A percentile compares a stretch with the other conserved stretches of the same genome.
These are phyloP conservation scores for Bellardia pandia DNA, from an alignment of 2,888 invertebrate species.

Conservation along the genomic window DNA sequence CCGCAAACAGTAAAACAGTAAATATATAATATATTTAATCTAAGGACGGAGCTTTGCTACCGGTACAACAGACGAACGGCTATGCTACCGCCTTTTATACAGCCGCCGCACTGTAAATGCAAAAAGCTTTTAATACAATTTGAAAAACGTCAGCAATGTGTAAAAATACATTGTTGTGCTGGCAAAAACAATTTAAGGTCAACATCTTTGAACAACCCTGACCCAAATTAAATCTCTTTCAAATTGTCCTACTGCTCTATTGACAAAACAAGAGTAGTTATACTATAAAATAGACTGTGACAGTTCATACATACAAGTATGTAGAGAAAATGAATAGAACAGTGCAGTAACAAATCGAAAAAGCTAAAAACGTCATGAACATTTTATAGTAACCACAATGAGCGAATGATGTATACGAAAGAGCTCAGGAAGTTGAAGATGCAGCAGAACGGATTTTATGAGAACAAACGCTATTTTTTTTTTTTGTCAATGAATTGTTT, in stretches of 20 bases:
- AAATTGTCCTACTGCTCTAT: slow-evolving; percentile 53
- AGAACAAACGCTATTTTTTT: slow-evolving; percentile 14
- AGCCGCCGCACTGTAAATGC: background rate
- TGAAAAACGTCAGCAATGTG: slow-evolving; percentile 68
- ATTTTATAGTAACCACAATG: background rate
- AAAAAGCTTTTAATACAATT: slow-evolving; percentile 59
- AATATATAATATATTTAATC: background rate
- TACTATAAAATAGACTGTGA: slow-evolving; percentile 7
- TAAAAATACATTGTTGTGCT: slow-evolving; percentile 46
- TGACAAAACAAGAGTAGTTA: slow-evolving; percentile 20
- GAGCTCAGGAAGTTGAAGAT: background rate
- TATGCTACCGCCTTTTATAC: slow-evolving; percentile 56
- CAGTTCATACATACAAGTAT: slow-evolving; percentile 5
- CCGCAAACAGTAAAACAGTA: slow-evolving; percentile 29
- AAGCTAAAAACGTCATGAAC: slow-evolving; percentile 49
- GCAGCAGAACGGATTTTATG: background rate
- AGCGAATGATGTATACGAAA: background rate
- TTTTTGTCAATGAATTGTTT: slow-evolving; percentile 65
- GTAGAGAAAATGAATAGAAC: background rate
- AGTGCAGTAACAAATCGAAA: slow-evolving; percentile 1
- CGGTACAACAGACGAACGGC: slow-evolving; percentile 37
- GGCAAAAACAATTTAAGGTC: slow-evolving; percentile 60
- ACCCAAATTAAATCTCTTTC: slow-evolving; percentile 57
- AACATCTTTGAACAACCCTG: slow-evolving; percentile 65
- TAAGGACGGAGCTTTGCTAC: slow-evolving; percentile 62